Conservation (phyloP, 2,113 vertebrate species). For the Tyrannus savana region DNA sequence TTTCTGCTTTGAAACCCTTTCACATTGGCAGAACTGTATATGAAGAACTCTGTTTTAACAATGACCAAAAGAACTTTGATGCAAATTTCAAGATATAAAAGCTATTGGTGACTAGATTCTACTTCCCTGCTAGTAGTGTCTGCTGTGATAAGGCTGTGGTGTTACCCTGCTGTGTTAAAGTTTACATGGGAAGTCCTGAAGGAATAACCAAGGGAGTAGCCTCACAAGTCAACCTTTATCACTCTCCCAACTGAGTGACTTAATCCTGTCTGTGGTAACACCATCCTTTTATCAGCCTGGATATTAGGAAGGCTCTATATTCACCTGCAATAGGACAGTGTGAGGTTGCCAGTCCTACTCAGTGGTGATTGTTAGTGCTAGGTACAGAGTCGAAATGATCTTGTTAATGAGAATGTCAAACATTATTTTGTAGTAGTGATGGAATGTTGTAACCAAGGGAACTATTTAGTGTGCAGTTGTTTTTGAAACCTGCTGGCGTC, state of each 20-base stretch:
- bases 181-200: background rate
- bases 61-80: background rate
- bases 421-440: background rate
- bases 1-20: background rate
- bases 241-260: background rate
- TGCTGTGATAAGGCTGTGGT: background rate
- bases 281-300: background rate
- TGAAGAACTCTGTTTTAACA: background rate
- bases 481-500: background rate
- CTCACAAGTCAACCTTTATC: background rate
- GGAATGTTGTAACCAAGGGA: constrained; percentile 29
- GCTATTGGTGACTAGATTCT: background rate
- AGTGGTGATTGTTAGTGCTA: background rate
- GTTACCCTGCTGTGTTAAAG: background rate
- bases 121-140: background rate
- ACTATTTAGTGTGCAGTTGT: background rate
- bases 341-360: background rate
- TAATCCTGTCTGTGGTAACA: background rate
- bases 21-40: accelerated
- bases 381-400: background rate
- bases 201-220: background rate
- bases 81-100: background rate
- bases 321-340: background rate
- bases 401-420: background rate
- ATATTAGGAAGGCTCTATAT: background rate